phyloP scores from a whole-genome alignment of 2,113 vertebrate species.

The Myotis lucifugus region DNA sequence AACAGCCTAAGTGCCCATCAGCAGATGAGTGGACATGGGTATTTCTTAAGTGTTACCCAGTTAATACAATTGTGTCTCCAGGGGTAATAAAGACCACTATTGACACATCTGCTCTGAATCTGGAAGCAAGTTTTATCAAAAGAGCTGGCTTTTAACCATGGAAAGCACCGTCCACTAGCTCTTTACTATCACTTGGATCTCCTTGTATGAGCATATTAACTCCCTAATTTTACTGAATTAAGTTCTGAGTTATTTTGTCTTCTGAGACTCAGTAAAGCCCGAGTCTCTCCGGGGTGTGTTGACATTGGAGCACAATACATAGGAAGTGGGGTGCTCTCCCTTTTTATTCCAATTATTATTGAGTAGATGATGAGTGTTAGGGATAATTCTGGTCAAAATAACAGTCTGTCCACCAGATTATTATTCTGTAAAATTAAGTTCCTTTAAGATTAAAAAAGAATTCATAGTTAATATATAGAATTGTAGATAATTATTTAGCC shows the following conservation, averaged over 20 bases:
- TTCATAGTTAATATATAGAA: background rate
- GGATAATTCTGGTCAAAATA: background rate
- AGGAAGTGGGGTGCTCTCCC: background rate
- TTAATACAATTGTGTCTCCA: background rate
- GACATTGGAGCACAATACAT: background rate
- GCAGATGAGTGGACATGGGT: too few relatives aligned
- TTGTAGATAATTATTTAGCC: background rate
- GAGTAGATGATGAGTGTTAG: background rate
- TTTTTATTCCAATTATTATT: constrained; percentile 11
- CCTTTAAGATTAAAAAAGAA: too few relatives aligned
- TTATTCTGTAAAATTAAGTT: background rate
- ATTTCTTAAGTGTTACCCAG: background rate
- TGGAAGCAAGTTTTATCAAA: background rate
- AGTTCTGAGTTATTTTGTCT: background rate
- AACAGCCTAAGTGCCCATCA: too few relatives aligned
- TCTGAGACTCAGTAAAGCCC: background rate
- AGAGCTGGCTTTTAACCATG: background rate
- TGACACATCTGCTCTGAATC: background rate
- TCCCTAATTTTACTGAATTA: background rate
- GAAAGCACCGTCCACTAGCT: background rate
- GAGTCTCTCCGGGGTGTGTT: background rate
- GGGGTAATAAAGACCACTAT: background rate
- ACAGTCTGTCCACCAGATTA: background rate
- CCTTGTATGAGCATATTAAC: background rate
- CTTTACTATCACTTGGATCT: background rate